Percentiles rank a stretch among this genome's conserved stretches.
Evolutionary conservation across 2,888 invertebrate species (phyloP).

Genomic region (Macrostomum cliftonense): DNA sequence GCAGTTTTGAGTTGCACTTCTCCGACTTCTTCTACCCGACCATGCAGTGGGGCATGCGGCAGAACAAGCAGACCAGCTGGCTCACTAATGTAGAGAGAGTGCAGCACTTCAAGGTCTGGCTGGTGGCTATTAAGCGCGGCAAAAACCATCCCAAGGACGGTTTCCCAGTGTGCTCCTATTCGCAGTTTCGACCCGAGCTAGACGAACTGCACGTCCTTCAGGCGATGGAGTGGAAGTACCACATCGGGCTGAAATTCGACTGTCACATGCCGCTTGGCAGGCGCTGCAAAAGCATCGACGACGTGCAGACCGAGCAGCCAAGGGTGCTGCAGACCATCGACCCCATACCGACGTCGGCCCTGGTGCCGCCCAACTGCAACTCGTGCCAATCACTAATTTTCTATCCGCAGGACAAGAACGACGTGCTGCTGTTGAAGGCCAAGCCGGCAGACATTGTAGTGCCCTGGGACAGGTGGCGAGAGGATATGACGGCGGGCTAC

Average conservation of each 20-base stretch:
- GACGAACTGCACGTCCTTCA: constrained; percentile 2
- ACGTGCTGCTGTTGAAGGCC: constrained; percentile 6
- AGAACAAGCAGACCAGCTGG: neutral
- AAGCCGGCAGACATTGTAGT: constrained; percentile 3
- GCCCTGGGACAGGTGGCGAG: constrained; percentile 7
- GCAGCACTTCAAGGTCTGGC: constrained; percentile 9
- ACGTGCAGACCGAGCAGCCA: constrained; percentile 9
- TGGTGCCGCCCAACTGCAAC: constrained; percentile 8
- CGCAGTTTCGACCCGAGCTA: too few relatives aligned
- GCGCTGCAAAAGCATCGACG: constrained; percentile 6
- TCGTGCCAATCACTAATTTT: constrained; percentile 8
- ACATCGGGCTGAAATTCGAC: constrained; percentile 8
- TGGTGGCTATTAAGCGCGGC: constrained; percentile 6
- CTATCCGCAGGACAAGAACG: constrained; percentile 3
- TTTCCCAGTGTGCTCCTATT: too few relatives aligned
- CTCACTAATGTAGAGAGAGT: constrained; percentile 6
- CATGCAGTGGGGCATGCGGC: constrained; percentile 9
- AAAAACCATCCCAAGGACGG: too few relatives aligned
- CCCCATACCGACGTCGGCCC: constrained; percentile 6
- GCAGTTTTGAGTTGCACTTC: constrained; percentile 4
- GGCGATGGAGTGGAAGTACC: constrained; percentile 10
- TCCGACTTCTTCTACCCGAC: constrained; percentile 12
- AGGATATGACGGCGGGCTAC: neutral
- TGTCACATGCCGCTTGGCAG: constrained; percentile 5
- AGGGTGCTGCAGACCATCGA: constrained; percentile 1